Conservation (phyloP, 2,888 invertebrate species). For the Buathra laborator region DNA sequence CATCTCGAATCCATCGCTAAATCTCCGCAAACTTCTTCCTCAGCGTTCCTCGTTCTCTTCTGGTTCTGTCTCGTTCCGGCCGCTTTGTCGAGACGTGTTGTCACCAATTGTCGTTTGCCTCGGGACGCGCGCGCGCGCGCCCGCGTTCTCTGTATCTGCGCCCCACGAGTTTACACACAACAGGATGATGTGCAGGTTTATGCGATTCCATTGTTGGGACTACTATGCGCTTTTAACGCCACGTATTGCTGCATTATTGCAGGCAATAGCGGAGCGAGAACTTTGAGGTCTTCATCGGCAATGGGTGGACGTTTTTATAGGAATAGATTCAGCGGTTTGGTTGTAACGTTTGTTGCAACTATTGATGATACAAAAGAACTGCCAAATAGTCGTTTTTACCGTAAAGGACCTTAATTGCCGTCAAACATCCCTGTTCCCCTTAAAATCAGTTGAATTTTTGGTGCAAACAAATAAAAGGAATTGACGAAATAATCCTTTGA, state of each 20-base stretch:
- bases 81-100: slow-evolving; percentile 80
- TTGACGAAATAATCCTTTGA: no score
- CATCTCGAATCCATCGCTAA: slow-evolving; percentile 69
- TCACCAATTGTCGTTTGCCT: slow-evolving; percentile 80
- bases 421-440: no score
- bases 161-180: slow-evolving; percentile 84
- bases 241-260: slow-evolving; percentile 30
- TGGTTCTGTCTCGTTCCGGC: slow-evolving; percentile 74
- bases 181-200: slow-evolving; percentile 81
- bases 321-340: slow-evolving; percentile 45
- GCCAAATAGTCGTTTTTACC: slow-evolving; percentile 13
- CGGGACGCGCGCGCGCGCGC: slow-evolving; percentile 46
- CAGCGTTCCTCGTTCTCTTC: slow-evolving; percentile 67
- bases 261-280: slow-evolving; percentile 34
- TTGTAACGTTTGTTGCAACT: slow-evolving; percentile 16
- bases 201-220: slow-evolving; percentile 80
- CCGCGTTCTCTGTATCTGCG: slow-evolving; percentile 68
- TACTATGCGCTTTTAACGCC: slow-evolving; percentile 59
- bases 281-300: slow-evolving; percentile 65
- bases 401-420: no score
- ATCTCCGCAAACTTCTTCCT: slow-evolving; percentile 53
- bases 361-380: neutral
- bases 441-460: no score
- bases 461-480: no score
- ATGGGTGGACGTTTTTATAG: neutral